Evolutionary conservation across 2,888 invertebrate species (phyloP).

Genomic region (Diplazon laetatorius): DNA sequence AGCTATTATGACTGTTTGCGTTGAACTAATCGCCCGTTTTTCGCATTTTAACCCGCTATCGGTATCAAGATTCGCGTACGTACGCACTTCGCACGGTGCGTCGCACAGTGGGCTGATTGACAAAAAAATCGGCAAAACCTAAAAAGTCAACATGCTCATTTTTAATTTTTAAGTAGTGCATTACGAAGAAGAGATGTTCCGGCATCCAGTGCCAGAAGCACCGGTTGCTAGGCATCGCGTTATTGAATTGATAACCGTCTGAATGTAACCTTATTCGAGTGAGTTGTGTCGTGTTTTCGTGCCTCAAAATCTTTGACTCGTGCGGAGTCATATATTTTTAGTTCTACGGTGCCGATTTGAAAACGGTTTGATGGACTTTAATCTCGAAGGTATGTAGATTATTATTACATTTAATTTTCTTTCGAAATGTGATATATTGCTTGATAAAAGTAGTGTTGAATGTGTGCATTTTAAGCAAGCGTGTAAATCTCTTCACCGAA

Average conservation of each 20-base stretch:
- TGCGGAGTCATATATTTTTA: slow-evolving; percentile 40
- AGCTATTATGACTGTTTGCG: no score
- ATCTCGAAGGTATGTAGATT: slow-evolving; percentile 41
- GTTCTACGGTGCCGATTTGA: slow-evolving; percentile 39
- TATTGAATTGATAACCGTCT: slow-evolving; percentile 33
- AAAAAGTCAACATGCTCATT: slow-evolving; percentile 39
- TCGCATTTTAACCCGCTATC: no score
- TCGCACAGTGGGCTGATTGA: slow-evolving; percentile 34
- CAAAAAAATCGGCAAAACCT: slow-evolving; percentile 43
- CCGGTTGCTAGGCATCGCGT: slow-evolving; percentile 39
- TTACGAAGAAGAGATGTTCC: slow-evolving; percentile 34
- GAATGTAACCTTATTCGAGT: slow-evolving; percentile 36
- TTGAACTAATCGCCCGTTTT: no score
- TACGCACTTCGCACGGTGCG: no score
- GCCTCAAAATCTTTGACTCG: slow-evolving; percentile 31
- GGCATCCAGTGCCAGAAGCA: slow-evolving; percentile 9
- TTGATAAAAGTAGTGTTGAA: slow-evolving; percentile 36
- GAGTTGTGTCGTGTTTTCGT: slow-evolving; percentile 17
- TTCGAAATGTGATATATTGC: slow-evolving; percentile 24
- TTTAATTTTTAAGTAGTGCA: slow-evolving; percentile 30
- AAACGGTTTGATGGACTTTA: slow-evolving; percentile 32
- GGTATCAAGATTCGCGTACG: no score
- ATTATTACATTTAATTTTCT: slow-evolving; percentile 20
- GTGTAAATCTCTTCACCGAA: slow-evolving; percentile 35
- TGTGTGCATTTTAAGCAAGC: slow-evolving; percentile 42